Evolutionary conservation across 2,113 vertebrate species (phyloP).

Genomic region (Himantopus leucocephalus): DNA sequence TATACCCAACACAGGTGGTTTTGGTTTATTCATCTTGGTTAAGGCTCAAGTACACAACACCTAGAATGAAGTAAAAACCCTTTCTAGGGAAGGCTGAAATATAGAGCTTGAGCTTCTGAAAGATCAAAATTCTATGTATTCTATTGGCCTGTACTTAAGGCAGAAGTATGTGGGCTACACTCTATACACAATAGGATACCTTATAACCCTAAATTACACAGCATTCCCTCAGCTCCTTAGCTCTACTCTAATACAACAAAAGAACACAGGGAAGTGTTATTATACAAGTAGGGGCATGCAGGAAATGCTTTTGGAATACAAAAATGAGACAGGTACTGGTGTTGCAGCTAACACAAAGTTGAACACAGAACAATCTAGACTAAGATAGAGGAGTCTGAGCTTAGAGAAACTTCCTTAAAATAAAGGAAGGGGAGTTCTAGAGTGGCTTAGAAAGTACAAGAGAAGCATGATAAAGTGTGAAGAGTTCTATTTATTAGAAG

Average conservation of each 20-base stretch:
- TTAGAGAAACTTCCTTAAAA: background rate
- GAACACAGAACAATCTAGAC: background rate
- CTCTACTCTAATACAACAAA: background rate
- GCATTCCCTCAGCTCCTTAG: no score
- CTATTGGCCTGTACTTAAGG: background rate
- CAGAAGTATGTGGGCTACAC: background rate
- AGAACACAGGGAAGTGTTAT: background rate
- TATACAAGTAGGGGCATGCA: background rate
- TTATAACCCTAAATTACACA: background rate
- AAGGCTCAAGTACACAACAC: background rate
- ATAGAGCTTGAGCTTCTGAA: background rate
- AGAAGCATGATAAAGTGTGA: background rate
- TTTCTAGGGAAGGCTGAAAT: background rate
- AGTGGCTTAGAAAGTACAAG: background rate
- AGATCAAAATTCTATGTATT: background rate
- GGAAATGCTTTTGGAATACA: background rate
- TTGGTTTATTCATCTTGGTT: background rate
- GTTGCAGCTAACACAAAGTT: background rate
- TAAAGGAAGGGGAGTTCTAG: background rate
- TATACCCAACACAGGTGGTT: rapidly evolving
- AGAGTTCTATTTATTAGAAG: slow-evolving; percentile 56
- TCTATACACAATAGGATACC: rapidly evolving
- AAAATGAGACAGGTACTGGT: background rate
- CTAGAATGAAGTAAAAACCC: background rate
- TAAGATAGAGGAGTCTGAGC: background rate